Conservation (phyloP, 2,888 invertebrate genomes). For the Leucoptera coffeella region DNA sequence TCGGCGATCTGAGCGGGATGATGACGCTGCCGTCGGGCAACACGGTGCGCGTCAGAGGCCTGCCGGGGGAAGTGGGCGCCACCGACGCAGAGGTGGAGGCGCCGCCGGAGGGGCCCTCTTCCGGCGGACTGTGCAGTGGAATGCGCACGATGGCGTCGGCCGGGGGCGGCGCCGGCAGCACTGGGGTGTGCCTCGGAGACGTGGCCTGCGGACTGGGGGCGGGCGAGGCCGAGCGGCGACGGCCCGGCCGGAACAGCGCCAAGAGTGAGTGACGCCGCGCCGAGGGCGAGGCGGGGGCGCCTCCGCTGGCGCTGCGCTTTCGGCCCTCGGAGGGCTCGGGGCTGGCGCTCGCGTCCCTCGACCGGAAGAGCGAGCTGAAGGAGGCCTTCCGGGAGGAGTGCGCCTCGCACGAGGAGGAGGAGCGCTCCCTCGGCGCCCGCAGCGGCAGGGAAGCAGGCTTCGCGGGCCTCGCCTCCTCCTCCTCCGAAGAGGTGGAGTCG, state of each 20-base stretch:
- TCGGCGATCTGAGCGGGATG: slow-evolving; percentile 46
- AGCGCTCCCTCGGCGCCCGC: slow-evolving; percentile 14
- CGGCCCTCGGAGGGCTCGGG: slow-evolving; percentile 56
- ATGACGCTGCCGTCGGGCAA: slow-evolving; percentile 54
- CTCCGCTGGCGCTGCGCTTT: slow-evolving; percentile 25
- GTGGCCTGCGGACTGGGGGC: slow-evolving; percentile 11
- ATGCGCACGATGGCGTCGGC: slow-evolving; percentile 63
- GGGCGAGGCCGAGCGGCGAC: slow-evolving; percentile 14
- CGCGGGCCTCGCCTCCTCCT: slow-evolving; percentile 15
- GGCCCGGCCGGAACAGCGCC: slow-evolving; percentile 58
- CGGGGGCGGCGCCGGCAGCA: slow-evolving; percentile 6
- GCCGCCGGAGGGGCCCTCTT: slow-evolving; percentile 44
- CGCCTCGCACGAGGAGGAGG: slow-evolving; percentile 64
- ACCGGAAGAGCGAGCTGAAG: slow-evolving; percentile 73
- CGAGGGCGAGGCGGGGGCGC: slow-evolving; percentile 45
- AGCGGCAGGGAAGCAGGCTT: slow-evolving; percentile 60
- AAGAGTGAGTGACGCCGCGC: slow-evolving; percentile 60
- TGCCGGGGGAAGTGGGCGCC: slow-evolving; percentile 5
- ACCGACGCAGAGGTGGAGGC: slow-evolving; percentile 12
- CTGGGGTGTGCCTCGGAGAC: slow-evolving; percentile 21
- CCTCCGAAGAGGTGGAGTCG: slow-evolving; percentile 29
- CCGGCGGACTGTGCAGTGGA: slow-evolving; percentile 69
- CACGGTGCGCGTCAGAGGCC: slow-evolving; percentile 20
- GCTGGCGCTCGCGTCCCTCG: slow-evolving; percentile 60
- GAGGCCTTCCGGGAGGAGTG: slow-evolving; percentile 70